Conservation (phyloP, 1,140 invertebrate species). For the Steinernema feltiae region DNA sequence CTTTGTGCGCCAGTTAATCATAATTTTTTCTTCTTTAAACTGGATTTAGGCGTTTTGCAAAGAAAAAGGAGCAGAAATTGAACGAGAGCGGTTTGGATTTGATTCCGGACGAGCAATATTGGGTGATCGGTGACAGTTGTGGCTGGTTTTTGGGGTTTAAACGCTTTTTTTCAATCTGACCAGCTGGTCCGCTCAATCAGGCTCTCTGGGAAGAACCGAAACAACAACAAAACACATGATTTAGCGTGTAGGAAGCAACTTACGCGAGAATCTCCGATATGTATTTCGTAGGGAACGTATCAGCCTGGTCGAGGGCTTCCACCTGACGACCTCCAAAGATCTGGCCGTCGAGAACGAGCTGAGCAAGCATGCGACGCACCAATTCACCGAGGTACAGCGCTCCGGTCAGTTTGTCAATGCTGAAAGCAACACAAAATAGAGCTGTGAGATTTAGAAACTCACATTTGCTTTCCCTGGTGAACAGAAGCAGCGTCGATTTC, state of each 20-base stretch:
- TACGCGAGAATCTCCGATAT: constrained; percentile 55
- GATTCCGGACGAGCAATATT: no score
- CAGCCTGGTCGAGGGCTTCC: constrained; percentile 46
- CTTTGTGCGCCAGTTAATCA: no score
- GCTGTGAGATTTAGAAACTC: constrained; percentile 23
- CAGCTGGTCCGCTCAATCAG: no score
- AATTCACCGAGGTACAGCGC: constrained; percentile 56
- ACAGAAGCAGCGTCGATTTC: constrained; percentile 55
- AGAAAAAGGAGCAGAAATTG: no score
- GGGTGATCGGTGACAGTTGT: no score
- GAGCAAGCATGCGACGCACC: constrained; percentile 49
- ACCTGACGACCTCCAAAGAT: constrained; percentile 48
- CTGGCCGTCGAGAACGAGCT: constrained; percentile 47
- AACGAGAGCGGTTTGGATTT: no score
- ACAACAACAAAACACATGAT: background rate
- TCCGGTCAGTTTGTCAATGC: constrained; percentile 56
- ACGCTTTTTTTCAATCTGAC: no score
- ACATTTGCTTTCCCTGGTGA: constrained; percentile 56
- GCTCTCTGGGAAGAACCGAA: no score
- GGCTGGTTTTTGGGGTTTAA: no score
- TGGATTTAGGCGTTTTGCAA: no score
- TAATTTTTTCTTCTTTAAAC: no score
- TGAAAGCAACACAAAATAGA: constrained; percentile 28
- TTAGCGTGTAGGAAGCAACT: background rate
- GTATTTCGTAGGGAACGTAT: constrained; percentile 56